Evolutionary conservation across 2,797 vertebrate species (phyloP).

Genomic region (Microctenopoma stevenorrisi): DNA sequence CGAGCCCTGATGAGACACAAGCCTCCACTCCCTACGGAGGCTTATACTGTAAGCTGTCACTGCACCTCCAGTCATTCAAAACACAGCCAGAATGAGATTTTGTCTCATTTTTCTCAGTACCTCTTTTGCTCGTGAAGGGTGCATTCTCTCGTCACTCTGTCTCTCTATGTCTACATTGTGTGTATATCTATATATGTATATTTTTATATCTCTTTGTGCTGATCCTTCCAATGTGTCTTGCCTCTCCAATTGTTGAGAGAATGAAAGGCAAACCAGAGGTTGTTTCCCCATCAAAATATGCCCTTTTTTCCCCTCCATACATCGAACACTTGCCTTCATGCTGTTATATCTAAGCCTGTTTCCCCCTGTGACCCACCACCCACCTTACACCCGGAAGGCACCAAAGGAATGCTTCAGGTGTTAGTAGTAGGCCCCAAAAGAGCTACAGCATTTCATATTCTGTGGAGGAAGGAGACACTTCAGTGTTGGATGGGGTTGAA

Average conservation of each 20-base stretch:
- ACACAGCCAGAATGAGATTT: conserved; percentile 47
- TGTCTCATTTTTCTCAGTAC: conserved; percentile 21
- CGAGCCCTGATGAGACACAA: conserved; percentile 74
- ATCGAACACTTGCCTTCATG: conserved; percentile 17
- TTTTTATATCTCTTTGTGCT: conserved; percentile 8
- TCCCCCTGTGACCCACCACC: conserved; percentile 20
- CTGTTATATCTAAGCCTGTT: conserved; percentile 14
- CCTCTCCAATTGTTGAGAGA: conserved; percentile 24
- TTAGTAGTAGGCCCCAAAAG: conserved; percentile 16
- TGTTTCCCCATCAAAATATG: conserved; percentile 20
- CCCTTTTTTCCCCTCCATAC: conserved; percentile 12
- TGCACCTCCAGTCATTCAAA: conserved; percentile 68
- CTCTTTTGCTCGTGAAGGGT: conserved; percentile 36
- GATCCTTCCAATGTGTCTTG: conserved; percentile 2
- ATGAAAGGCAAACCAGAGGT: conserved; percentile 35
- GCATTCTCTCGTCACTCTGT: conserved; percentile 24
- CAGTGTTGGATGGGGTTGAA: conserved; percentile 2
- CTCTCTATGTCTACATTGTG: conserved; percentile 8
- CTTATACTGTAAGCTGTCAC: conserved; percentile 75
- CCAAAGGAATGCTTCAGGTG: conserved; percentile 19
- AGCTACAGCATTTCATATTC: conserved; percentile 27
- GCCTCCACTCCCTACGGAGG: conserved; percentile 65
- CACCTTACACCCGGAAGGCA: conserved; percentile 25
- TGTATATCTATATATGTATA: conserved; percentile 1
- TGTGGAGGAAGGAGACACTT: conserved; percentile 38